A percentile compares a stretch with the other conserved stretches of the same genome.
phyloP scores from a whole-genome alignment of 1,140 invertebrate species.

The Ridgeia piscesae region DNA sequence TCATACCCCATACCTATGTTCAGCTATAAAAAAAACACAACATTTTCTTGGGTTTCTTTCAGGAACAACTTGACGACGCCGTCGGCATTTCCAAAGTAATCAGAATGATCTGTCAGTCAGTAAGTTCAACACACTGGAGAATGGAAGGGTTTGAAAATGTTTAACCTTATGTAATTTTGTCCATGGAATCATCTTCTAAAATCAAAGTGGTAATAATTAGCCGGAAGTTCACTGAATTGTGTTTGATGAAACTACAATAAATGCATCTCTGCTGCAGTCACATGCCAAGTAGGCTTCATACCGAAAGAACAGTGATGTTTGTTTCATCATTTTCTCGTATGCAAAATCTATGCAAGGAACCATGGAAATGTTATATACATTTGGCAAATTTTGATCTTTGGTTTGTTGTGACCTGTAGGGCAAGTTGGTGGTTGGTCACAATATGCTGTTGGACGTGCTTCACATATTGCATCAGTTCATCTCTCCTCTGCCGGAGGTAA shows the following conservation, averaged over 20 bases:
- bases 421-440: constrained; percentile 83
- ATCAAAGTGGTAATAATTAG: too few relatives aligned
- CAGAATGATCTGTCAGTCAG: constrained; percentile 73
- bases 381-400: constrained; percentile 14
- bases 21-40: not conserved
- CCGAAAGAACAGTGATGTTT: too few relatives aligned
- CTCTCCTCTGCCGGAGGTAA: constrained; percentile 66
- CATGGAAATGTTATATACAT: not conserved
- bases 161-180: too few relatives aligned
- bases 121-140: constrained; percentile 57
- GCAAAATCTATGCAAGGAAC: not conserved
- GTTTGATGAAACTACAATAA: too few relatives aligned
- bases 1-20: too few relatives aligned
- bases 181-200: too few relatives aligned
- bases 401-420: constrained; percentile 63
- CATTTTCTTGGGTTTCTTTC: constrained; percentile 26
- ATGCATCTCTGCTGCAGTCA: too few relatives aligned
- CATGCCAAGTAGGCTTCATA: too few relatives aligned
- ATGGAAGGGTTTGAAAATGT: not conserved
- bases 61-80: constrained; percentile 66
- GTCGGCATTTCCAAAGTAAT: constrained; percentile 80
- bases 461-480: constrained; percentile 79
- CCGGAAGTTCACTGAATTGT: too few relatives aligned
- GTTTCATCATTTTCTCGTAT: too few relatives aligned
- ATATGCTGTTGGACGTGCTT: constrained; percentile 80